A percentile compares a stretch with the other conserved stretches of the same genome.
phyloP scores from a whole-genome alignment of 2,888 invertebrate genomes.

The Eutolmus rufibarbis region DNA sequence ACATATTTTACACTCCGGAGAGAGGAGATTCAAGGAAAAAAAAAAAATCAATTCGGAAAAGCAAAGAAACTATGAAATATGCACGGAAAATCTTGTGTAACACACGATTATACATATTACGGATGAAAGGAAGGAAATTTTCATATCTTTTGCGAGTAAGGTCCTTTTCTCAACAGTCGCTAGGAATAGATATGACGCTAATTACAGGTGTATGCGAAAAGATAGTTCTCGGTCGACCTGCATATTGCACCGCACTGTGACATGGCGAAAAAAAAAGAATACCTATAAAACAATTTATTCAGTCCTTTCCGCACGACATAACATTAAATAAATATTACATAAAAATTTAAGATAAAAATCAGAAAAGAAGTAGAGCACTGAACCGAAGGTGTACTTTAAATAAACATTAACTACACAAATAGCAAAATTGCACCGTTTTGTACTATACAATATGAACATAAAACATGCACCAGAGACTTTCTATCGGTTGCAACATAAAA shows the following conservation, averaged over 20 bases:
- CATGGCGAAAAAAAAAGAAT: neutral
- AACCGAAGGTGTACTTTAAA: neutral
- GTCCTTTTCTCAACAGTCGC: neutral
- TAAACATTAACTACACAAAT: neutral
- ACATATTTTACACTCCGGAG: neutral
- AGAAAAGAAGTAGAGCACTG: conserved; percentile 2
- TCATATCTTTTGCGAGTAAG: neutral
- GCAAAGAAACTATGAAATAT: neutral
- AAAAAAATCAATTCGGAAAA: neutral
- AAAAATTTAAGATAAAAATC: neutral
- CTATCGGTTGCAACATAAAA: neutral
- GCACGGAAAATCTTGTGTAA: neutral
- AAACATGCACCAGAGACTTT: conserved; percentile 1
- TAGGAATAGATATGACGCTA: neutral
- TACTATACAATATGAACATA: neutral
- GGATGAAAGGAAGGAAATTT: neutral
- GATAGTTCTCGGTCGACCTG: neutral
- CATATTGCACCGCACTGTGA: neutral
- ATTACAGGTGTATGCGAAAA: neutral
- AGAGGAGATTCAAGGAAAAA: neutral
- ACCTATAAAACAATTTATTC: neutral
- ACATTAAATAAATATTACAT: neutral
- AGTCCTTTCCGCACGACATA: neutral
- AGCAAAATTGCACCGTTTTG: neutral
- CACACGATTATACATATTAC: neutral